Conservation (phyloP, 2,888 invertebrate genomes). For the Amiota minor region DNA sequence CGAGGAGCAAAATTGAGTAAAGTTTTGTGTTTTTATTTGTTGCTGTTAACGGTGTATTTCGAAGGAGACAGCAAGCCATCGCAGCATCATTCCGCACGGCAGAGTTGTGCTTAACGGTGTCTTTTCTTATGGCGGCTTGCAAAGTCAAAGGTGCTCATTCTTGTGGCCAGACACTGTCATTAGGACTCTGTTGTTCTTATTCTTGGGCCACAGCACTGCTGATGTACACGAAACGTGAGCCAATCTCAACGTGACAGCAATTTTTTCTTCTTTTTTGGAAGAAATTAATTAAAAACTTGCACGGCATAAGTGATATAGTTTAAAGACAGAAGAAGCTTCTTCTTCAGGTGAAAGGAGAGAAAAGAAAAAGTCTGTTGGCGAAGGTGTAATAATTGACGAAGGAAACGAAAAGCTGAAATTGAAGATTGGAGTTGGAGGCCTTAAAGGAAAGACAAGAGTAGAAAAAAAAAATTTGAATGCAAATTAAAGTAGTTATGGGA, state of each 20-base stretch:
- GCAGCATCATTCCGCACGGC: neutral
- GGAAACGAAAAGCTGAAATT: no score
- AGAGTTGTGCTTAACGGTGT: no score
- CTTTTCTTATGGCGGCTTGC: no score
- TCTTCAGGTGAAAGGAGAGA: no score
- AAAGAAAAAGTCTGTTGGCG: no score
- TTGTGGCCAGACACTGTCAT: conserved; percentile 12
- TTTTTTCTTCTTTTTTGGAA: neutral
- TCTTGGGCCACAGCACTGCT: neutral
- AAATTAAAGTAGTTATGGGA: no score
- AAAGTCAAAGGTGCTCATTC: neutral
- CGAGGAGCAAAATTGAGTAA: neutral
- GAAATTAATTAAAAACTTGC: conserved; percentile 30
- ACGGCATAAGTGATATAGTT: neutral
- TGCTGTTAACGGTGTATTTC: neutral
- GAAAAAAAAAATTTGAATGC: no score
- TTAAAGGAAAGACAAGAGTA: no score
- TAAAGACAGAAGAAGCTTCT: no score
- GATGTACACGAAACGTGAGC: conserved; percentile 27
- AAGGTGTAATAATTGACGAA: no score
- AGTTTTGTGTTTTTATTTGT: neutral
- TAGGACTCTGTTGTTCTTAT: neutral
- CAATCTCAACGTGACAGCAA: conserved; percentile 3
- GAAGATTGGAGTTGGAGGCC: no score
- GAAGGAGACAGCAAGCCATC: neutral